Evolutionary conservation across 37 sponge, comb jelly and placozoan genomes (phyloP).

Genomic region (Theonella swinhoei): DNA sequence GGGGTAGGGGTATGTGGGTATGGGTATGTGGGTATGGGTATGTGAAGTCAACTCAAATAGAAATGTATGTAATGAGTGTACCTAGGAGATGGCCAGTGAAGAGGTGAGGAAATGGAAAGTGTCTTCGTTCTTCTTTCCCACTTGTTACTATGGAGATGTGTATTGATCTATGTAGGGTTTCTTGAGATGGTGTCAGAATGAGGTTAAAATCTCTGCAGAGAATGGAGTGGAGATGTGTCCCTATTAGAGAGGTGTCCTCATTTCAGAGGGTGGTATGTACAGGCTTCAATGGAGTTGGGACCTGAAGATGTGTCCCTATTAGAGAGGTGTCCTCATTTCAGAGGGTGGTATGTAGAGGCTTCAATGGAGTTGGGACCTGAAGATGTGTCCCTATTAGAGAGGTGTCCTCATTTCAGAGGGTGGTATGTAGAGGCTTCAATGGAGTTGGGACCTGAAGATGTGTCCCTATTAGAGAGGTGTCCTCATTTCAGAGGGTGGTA

Average conservation of each 20-base stretch:
- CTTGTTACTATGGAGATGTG: not conserved
- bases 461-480: too few relatives aligned
- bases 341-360: not conserved
- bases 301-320: too few relatives aligned
- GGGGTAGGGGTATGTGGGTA: too few relatives aligned
- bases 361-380: too few relatives aligned
- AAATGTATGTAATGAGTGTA: not conserved
- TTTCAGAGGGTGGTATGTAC: not conserved
- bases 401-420: too few relatives aligned
- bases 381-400: too few relatives aligned
- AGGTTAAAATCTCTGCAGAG: constrained; percentile 27
- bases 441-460: too few relatives aligned
- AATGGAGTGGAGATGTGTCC: not conserved
- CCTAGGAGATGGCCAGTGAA: constrained; percentile 23
- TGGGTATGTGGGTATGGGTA: not conserved
- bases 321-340: too few relatives aligned
- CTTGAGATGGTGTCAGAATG: not conserved
- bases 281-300: not conserved
- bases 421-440: not conserved
- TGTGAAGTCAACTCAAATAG: not conserved
- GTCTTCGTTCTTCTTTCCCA: not conserved
- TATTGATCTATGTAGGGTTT: not conserved
- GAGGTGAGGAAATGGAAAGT: constrained; percentile 22
- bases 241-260: too few relatives aligned
- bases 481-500: not conserved